A percentile compares a stretch with the other conserved stretches of the same genome.
phyloP scores from a whole-genome alignment of 2,113 vertebrate genomes.

The Regulus satrapa region DNA sequence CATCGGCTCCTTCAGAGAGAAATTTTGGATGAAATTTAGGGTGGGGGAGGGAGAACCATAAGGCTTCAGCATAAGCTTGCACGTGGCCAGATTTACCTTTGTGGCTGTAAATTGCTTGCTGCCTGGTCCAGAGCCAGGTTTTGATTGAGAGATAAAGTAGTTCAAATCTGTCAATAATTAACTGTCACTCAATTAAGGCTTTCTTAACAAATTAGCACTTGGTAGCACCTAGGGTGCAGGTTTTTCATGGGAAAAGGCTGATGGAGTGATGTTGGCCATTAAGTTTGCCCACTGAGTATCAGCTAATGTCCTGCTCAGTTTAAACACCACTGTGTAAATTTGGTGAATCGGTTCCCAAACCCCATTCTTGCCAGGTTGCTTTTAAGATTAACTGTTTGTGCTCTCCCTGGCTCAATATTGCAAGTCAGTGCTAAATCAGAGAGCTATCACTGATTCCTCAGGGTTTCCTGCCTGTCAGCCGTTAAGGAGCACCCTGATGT shows the following conservation, averaged over 20 bases:
- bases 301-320: slow-evolving; percentile 13
- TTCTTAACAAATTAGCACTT: slow-evolving; percentile 66
- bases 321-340: not conserved
- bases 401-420: not conserved
- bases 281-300: slow-evolving; percentile 8
- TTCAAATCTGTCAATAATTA: slow-evolving; percentile 74
- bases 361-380: not conserved
- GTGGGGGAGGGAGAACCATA: slow-evolving; percentile 9
- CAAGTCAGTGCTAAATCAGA: not conserved
- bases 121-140: slow-evolving; percentile 58
- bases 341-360: not conserved
- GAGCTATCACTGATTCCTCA: not conserved
- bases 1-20: slow-evolving; percentile 44
- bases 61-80: slow-evolving; percentile 14
- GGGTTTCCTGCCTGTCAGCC: not conserved
- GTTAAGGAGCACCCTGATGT: not conserved
- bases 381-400: slow-evolving; percentile 25
- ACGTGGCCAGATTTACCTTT: slow-evolving; percentile 49
- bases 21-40: not conserved
- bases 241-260: slow-evolving; percentile 65
- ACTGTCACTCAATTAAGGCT: slow-evolving; percentile 59
- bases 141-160: slow-evolving; percentile 72
- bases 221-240: slow-evolving; percentile 58
- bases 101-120: slow-evolving; percentile 54
- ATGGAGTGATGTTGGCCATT: not conserved